Base-by-base conservation (phyloP, 2,888 invertebrate species). In the Rhingia rostrata region DNA sequence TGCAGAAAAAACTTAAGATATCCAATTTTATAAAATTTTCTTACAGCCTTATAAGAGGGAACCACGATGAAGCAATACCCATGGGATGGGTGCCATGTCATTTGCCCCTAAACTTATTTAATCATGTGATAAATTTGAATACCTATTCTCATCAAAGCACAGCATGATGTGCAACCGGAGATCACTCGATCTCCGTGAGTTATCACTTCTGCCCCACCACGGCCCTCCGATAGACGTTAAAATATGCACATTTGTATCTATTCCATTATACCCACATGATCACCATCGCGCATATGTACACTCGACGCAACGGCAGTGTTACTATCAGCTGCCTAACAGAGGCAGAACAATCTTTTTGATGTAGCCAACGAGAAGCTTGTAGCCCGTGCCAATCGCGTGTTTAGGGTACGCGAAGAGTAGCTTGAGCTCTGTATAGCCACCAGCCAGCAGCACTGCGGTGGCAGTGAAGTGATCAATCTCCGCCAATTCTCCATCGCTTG, bases 321-420 rank as follows among this genome's bases (percentile, higher is more conserved):
- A 53, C 35, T 32, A n/a, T 60, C 43, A 64, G n/a, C n/a, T 33
- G 30, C 43, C 53, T 47, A 30, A 33, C 47, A 47, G 54, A 61
- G 61, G 32, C 45, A 41, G 45, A 49, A 12, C 43, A 78, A 64
- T 47, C 58, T 56, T 54, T 43, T 37, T 14, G 51, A 3, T 67
- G 54, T 49, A 78, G 39, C 47, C 53, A 63, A 54, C 39, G 51
- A 64, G 60, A 64, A 79, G 63, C 43, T 72, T 66, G 74, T 85
- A 90, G 89, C 91, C 90, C 91, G 91, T 91, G 91, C 91, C 91
- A 89, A 90, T 91, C 91, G 91, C 91, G 91, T 91, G 91, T 89
- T 89, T 89, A 89, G 89, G 89, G 90, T 89, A 89, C 88, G 91
- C 86, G 82, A 82, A 86, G 86, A 87, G 83, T 49, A 66, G 69